Evolutionary conservation across 2,888 invertebrate genomes (phyloP).

Genomic region (Phymatocera aterrima): DNA sequence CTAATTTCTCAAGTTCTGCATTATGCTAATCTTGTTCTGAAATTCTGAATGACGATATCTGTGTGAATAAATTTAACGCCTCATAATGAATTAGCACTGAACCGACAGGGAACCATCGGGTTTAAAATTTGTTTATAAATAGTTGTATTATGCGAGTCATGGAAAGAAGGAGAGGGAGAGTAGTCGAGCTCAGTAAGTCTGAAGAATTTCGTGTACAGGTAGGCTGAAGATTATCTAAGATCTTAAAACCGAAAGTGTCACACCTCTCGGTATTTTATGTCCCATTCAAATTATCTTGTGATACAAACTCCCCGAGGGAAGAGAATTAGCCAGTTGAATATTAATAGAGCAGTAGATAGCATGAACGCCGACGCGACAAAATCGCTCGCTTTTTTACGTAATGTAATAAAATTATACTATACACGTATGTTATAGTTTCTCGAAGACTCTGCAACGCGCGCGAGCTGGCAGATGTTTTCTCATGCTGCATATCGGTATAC

Average conservation of each 20-base stretch:
- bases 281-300: constrained; percentile 34
- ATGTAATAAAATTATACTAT: neutral
- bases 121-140: constrained; percentile 17
- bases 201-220: constrained; percentile 13
- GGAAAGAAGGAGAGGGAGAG: neutral
- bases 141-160: constrained; percentile 7
- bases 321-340: constrained; percentile 24
- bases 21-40: neutral
- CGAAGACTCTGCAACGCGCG: too few species aligned
- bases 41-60: neutral
- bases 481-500: too few species aligned
- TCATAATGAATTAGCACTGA: neutral
- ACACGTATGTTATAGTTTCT: neutral
- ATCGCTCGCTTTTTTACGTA: neutral
- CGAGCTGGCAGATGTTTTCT: too few species aligned
- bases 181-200: neutral
- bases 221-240: constrained; percentile 5
- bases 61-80: neutral
- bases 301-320: neutral
- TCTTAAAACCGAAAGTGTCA: constrained; percentile 41
- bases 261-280: constrained; percentile 34
- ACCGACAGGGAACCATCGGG: neutral
- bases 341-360: constrained; percentile 6
- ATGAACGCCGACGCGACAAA: constrained; percentile 4
- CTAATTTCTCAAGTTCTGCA: neutral